Evolutionary conservation across 1,140 invertebrate genomes (phyloP).

Genomic region (Pissodes strobi): DNA sequence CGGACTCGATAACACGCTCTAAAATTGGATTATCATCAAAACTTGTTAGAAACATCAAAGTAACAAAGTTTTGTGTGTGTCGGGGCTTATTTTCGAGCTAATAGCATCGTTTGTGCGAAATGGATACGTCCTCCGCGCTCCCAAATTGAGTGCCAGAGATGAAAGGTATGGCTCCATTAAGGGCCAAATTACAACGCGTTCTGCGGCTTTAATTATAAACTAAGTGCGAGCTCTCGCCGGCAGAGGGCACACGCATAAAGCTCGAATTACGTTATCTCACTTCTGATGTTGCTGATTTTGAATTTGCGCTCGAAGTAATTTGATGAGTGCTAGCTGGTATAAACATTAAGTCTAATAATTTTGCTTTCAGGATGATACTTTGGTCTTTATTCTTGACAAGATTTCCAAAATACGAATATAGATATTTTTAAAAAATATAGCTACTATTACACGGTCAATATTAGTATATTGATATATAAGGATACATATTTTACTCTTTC

Average conservation of each 20-base stretch:
- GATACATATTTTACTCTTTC: too few relatives aligned
- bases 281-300: too few relatives aligned
- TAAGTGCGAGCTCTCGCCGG: constrained; percentile 34
- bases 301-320: too few relatives aligned
- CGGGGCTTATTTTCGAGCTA: constrained; percentile 31
- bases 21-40: constrained; percentile 32
- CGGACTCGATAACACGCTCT: constrained; percentile 15
- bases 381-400: too few relatives aligned
- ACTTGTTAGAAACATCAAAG: constrained; percentile 32
- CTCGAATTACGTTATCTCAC: too few relatives aligned
- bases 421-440: too few relatives aligned
- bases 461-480: too few relatives aligned
- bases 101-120: constrained; percentile 38
- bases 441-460: too few relatives aligned
- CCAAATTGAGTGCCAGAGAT: constrained; percentile 43
- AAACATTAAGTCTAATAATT: too few relatives aligned
- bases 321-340: too few relatives aligned
- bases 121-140: constrained; percentile 32
- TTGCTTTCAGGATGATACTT: too few relatives aligned
- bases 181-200: constrained; percentile 42
- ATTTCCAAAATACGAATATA: too few relatives aligned
- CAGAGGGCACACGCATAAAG: constrained; percentile 11
- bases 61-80: constrained; percentile 34
- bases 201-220: constrained; percentile 45
- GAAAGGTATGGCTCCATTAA: constrained; percentile 44